Evolutionary conservation across 2,113 vertebrate genomes (phyloP).

Genomic region (Ammodytes marinus): DNA sequence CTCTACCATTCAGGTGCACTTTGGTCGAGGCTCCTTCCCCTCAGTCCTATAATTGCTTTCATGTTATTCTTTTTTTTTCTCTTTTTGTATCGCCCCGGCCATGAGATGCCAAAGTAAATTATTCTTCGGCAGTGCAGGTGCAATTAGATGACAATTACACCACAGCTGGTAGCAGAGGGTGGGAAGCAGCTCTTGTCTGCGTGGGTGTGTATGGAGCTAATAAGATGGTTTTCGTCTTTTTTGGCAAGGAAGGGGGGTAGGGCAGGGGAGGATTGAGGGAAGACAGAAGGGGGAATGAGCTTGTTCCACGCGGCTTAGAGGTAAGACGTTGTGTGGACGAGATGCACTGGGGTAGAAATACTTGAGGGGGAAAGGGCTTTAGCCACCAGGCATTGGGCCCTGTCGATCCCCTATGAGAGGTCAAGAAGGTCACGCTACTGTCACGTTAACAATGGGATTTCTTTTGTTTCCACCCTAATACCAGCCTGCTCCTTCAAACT

Average conservation of each 20-base stretch:
- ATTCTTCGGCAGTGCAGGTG: conserved; percentile 84
- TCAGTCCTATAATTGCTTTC: conserved; percentile 75
- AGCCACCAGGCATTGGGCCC: conserved; percentile 50
- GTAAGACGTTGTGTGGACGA: conserved; percentile 69
- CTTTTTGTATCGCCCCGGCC: conserved; percentile 72
- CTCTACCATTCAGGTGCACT: conserved; percentile 72
- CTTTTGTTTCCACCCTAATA: conserved; percentile 65
- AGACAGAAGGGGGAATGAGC: conserved; percentile 61
- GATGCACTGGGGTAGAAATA: conserved; percentile 45
- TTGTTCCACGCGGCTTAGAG: conserved; percentile 76
- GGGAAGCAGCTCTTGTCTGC: conserved; percentile 66
- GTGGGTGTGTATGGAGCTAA: conserved; percentile 72
- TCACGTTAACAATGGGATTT: conserved; percentile 86
- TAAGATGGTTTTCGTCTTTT: conserved; percentile 71
- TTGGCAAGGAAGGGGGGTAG: conserved; percentile 15
- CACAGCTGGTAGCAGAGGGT: conserved; percentile 80
- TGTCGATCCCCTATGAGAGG: conserved; percentile 77
- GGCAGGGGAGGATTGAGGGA: conserved; percentile 43
- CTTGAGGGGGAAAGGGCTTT: conserved; percentile 53
- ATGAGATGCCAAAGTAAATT: conserved; percentile 82
- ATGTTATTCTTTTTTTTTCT: conserved; percentile 81
- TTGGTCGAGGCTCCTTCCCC: conserved; percentile 47
- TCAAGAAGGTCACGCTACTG: conserved; percentile 83
- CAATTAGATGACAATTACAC: conserved; percentile 86
- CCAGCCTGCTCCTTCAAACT: conserved; percentile 48